Conservation (phyloP, 2,113 vertebrate genomes). For the Microtus pennsylvanicus region DNA sequence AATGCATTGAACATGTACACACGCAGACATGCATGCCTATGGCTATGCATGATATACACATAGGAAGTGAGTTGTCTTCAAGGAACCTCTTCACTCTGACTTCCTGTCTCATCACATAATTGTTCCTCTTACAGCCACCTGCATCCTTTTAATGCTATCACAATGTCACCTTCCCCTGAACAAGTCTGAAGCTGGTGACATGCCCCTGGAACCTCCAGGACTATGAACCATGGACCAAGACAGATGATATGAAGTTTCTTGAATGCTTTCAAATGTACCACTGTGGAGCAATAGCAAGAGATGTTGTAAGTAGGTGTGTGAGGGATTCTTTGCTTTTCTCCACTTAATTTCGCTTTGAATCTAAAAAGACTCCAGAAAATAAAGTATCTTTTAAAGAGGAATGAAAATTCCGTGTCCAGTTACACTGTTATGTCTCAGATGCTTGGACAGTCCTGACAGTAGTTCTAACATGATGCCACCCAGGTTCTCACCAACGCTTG, state of each 20-base stretch:
- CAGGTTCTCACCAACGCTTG: not conserved
- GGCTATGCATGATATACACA: not conserved
- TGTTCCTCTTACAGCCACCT: not conserved
- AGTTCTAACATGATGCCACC: not conserved
- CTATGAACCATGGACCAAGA: not conserved
- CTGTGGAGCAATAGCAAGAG: not conserved
- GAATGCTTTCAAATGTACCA: not conserved
- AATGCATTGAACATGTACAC: not conserved
- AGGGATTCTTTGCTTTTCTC: not conserved
- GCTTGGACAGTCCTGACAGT: not conserved
- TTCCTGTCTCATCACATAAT: not conserved
- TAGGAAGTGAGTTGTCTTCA: not conserved
- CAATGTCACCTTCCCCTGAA: not conserved
- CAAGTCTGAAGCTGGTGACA: not conserved
- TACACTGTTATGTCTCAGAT: not conserved
- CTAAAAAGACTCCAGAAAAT: not conserved
- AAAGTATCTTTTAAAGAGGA: not conserved
- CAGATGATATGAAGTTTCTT: not conserved
- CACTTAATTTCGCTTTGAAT: not conserved
- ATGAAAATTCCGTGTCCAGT: not conserved
- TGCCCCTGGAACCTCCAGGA: not conserved
- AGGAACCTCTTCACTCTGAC: not conserved
- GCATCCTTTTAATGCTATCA: too few species aligned
- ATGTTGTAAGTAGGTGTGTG: not conserved
- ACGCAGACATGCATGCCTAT: not conserved